Conservation (phyloP, 2,797 vertebrate species). For the Poecilia picta region DNA sequence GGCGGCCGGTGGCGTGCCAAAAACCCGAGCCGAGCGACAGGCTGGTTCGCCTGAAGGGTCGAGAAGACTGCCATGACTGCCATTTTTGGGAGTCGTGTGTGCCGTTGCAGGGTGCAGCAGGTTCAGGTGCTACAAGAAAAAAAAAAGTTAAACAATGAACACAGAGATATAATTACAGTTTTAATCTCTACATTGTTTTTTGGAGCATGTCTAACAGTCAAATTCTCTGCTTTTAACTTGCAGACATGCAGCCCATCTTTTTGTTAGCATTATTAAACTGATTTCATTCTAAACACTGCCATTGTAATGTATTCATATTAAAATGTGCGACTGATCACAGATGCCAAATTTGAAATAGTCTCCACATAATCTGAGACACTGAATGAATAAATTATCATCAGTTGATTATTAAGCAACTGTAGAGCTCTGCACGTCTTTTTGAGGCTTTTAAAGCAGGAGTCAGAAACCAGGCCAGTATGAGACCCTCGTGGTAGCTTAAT, state of each 20-base stretch:
- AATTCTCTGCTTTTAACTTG: neutral
- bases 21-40: slow-evolving; percentile 94
- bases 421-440: neutral
- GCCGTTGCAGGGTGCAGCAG: slow-evolving; percentile 85
- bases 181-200: neutral
- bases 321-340: slow-evolving; percentile 10
- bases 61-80: slow-evolving; percentile 95
- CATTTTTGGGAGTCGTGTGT: slow-evolving; percentile 92
- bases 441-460: slow-evolving; percentile 9
- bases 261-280: slow-evolving; percentile 6
- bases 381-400: slow-evolving; percentile 18
- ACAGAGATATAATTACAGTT: neutral
- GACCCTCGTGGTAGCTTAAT: neutral
- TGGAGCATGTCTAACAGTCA: neutral
- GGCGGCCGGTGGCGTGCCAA: slow-evolving; percentile 97
- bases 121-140: slow-evolving; percentile 73
- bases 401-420: slow-evolving; percentile 33
- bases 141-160: neutral
- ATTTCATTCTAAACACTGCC: neutral
- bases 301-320: neutral
- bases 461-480: neutral
- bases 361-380: slow-evolving; percentile 5
- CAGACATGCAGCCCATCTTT: neutral
- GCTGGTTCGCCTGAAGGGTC: slow-evolving; percentile 91
- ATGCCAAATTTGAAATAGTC: slow-evolving; percentile 18